A percentile compares a stretch with the other conserved stretches of the same genome.
phyloP scores from a whole-genome alignment of 2,888 invertebrate species.

The Machimus rusticus region DNA sequence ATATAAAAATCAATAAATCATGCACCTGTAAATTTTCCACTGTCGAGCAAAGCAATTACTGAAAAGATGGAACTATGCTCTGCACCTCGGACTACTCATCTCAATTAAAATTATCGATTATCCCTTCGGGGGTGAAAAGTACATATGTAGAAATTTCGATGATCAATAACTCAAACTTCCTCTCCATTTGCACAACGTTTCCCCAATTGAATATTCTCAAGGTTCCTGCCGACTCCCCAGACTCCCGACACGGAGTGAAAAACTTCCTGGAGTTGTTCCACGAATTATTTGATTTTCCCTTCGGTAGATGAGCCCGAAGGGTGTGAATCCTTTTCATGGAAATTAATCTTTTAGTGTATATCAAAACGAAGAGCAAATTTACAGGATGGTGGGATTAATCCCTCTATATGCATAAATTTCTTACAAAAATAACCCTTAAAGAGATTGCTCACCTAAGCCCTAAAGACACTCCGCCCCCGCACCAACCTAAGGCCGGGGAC shows the following conservation, averaged over 20 bases:
- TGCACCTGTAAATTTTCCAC: not conserved
- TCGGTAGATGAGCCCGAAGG: not conserved
- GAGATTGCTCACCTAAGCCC: not conserved
- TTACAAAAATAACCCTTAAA: not conserved
- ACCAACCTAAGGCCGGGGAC: not conserved
- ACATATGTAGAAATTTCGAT: not conserved
- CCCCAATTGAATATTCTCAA: not conserved
- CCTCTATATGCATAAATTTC: not conserved
- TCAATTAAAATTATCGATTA: not conserved
- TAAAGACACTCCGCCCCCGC: not conserved
- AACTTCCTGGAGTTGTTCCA: not conserved
- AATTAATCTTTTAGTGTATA: not conserved
- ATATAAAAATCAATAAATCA: not conserved
- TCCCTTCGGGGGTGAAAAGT: not conserved
- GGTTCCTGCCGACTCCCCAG: not conserved
- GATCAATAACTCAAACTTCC: not conserved
- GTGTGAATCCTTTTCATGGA: not conserved
- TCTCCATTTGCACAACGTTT: not conserved
- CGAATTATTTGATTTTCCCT: not conserved
- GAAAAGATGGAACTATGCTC: not conserved
- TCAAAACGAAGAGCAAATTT: not conserved
- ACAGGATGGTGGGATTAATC: not conserved
- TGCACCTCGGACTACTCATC: not conserved
- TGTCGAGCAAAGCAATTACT: not conserved
- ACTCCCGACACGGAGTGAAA: not conserved